Conservation (phyloP, 1,140 invertebrate species). For the Psix sp. region DNA sequence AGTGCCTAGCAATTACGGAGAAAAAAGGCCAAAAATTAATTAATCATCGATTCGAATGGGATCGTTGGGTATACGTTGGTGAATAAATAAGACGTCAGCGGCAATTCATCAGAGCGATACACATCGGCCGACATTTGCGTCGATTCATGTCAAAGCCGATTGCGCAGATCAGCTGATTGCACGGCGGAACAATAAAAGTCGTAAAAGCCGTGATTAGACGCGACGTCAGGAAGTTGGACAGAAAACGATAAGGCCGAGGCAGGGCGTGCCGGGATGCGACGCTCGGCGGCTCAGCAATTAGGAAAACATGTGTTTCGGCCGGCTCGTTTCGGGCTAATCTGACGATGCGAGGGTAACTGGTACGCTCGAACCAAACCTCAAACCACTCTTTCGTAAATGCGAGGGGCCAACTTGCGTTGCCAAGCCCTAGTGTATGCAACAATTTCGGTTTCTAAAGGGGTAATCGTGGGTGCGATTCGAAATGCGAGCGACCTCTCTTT, state of each 20-base stretch:
- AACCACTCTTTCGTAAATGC: conserved; percentile 29
- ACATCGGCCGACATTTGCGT: no score
- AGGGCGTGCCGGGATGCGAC: conserved; percentile 32
- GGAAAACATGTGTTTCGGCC: conserved; percentile 47
- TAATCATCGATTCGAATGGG: no score
- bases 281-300: conserved; percentile 48
- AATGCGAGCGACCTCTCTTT: no score
- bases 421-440: no score
- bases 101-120: no score
- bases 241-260: conserved; percentile 43
- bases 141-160: no score
- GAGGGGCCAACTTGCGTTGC: conserved; percentile 12
- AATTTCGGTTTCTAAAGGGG: no score
- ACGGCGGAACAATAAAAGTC: conserved; percentile 38
- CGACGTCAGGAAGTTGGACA: conserved; percentile 35
- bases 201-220: conserved; percentile 43
- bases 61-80: no score
- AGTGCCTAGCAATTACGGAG: no score
- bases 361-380: conserved; percentile 11
- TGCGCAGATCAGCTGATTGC: conserved; percentile 16
- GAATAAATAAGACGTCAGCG: no score
- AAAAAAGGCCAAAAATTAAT: no score
- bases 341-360: conserved; percentile 40
- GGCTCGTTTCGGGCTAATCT: conserved; percentile 43
- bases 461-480: no score